Evolutionary conservation across 2,797 vertebrate species (phyloP), one percentile per base, ranked within the genome.

Genomic region (Peromyscus aztecus): DNA sequence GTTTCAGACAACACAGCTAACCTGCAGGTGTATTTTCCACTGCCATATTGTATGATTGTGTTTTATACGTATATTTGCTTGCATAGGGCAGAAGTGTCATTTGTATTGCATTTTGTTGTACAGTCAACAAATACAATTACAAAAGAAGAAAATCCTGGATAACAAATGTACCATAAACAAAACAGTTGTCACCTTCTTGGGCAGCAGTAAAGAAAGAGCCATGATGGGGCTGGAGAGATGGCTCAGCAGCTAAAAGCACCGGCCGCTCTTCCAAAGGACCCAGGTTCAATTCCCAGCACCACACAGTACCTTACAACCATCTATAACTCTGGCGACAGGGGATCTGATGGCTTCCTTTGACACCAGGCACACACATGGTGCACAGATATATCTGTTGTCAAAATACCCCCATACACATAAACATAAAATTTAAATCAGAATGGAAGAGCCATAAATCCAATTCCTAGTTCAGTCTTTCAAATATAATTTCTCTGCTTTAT

Each of bases 401-500:
- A 65, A 27, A 67, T 11, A 46, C 11, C 4, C 11, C 5, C 31
- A 24, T 49, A 49, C 61, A 11, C 27, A 49, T 31, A 73, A 23
- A 49, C 49, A n/a, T 16, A 86, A 52, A 52, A 27, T n/a, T 16
- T 52, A 52, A 86, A 6, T 43, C 23, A 46, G 61, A 94, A 85
- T 17, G 40, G 92, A 90, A 92, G 57, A 95, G 87, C 49, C 27
- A 34, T 24, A 55, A 73, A 89, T 95, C 52, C 31, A 88, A 87
- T n/a, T 63, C 88, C 23, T 88, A 43, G 2, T 91, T 69, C 89
- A 83, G 67, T 9, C 40, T 89, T 86, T 88, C 83, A 97, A 93
- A 90, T 78, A 9, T 77, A 80, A 92, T 92, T 91, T 92, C 75
- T 69, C 77, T 88, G 93, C 63, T 97, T 93, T 96, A 93, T 94